phyloP scores from a whole-genome alignment of 2,888 invertebrate species.

The Galerucella nymphaeae region DNA sequence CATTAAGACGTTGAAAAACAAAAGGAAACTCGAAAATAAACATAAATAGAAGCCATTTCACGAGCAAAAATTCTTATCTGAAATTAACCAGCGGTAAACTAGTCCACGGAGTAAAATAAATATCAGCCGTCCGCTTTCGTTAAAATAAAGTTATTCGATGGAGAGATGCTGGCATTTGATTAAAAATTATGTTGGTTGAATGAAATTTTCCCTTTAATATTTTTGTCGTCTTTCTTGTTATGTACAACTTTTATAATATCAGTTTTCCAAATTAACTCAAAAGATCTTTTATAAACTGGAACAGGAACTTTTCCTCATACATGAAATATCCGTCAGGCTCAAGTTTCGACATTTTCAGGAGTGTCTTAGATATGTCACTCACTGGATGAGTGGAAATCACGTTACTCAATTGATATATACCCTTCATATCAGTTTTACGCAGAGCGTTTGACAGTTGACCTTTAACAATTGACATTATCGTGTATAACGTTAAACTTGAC shows the following conservation, averaged over 20 bases:
- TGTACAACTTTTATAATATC: neutral
- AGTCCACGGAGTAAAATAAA: constrained; percentile 4
- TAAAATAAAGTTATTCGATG: neutral
- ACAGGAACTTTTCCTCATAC: no score
- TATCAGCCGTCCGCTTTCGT: neutral
- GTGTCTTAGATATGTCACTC: no score
- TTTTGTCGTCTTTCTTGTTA: neutral
- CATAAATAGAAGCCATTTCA: neutral
- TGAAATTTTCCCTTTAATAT: neutral
- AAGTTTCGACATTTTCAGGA: no score
- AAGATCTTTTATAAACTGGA: no score
- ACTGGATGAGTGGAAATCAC: no score
- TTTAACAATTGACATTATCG: no score
- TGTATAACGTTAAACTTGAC: no score
- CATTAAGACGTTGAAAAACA: neutral
- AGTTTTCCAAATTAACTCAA: no score
- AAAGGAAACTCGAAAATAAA: neutral
- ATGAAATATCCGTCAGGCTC: no score
- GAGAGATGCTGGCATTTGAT: neutral
- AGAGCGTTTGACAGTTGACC: no score
- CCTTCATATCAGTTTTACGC: no score
- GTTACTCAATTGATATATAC: no score
- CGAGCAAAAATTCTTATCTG: constrained; percentile 8
- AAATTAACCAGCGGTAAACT: constrained; percentile 8
- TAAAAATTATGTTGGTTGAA: neutral